Evolutionary conservation across 2,888 invertebrate genomes (phyloP), one percentile per base, ranked within the genome.

Genomic region (Nomada fabriciana): DNA sequence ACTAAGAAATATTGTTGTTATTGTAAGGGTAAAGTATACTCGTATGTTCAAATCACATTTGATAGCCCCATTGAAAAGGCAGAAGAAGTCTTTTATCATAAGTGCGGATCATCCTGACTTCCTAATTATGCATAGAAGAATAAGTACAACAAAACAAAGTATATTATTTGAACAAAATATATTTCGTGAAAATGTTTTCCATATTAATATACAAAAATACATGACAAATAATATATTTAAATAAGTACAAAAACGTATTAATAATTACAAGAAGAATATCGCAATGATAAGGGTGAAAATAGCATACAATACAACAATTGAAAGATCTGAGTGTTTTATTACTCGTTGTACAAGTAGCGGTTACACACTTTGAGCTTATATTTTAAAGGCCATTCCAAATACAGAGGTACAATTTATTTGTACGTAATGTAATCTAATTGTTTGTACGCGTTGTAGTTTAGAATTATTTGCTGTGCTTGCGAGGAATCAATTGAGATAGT

Each of bases 21-120:
- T 52, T 94, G 94, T 57, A 76, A 78, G 47, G 90, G 90, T 47
- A 93, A 92, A 84, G 91, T 92, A 15, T 93, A 91, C 74, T 65
- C 70, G 20, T 93, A 93, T 76, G 29, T 23, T 18, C 73, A 76
- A 65, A 36, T 81, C 3, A 25, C 52, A 2, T 10, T 5, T 4
- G 9, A 53, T 5, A 20, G 64, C 13, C 43, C 43, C 11, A 11
- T 0, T 0, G 65, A 76, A 42, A 55, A 29, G 20, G 47, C 63
- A 3, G 55, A 75, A 55, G 84, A 80, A 50, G 75, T 87, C 67
- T 59, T 89, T 52, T 93, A 90, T 68, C 93, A 93, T 43, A 89
- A 85, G 50, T 93, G 93, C 60, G 52, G 4, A 15, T 59, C 20
- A 11, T 59, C 68, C 18, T 71, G 25, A 61, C 5, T n/a, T 43